Conservation (phyloP, 2,888 invertebrate species). For the Pterobdella sp. region DNA sequence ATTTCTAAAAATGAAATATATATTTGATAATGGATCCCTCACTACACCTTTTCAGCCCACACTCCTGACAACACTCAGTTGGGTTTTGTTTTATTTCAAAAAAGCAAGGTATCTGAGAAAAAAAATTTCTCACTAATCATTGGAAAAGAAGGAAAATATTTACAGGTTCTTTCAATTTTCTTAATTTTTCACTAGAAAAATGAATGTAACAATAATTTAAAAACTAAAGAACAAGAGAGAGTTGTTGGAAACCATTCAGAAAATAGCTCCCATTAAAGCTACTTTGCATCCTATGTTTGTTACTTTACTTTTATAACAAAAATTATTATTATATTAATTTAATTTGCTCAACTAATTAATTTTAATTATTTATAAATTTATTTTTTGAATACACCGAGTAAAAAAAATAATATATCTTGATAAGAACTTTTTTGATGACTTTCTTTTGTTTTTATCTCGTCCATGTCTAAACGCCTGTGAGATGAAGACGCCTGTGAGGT, state of each 20-base stretch:
- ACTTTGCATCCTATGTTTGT: constrained; percentile 11
- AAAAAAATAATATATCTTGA: no score
- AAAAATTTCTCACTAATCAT: constrained; percentile 34
- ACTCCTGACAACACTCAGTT: constrained; percentile 37
- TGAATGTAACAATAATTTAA: not conserved
- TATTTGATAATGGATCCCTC: no score
- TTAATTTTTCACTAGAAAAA: not conserved
- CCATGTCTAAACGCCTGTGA: no score
- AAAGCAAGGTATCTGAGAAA: constrained; percentile 15
- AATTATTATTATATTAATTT: no score
- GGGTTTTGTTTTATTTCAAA: constrained; percentile 33
- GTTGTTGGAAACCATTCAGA: not conserved
- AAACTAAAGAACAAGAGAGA: not conserved
- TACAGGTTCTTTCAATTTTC: constrained; percentile 28
- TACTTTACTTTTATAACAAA: not conserved
- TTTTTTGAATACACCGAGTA: no score
- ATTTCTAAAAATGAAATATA: no score
- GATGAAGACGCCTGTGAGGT: no score
- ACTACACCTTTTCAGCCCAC: constrained; percentile 30
- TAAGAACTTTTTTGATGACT: no score
- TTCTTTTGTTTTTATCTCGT: no score
- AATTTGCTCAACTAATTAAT: no score
- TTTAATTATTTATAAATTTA: no score
- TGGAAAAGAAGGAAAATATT: constrained; percentile 35
- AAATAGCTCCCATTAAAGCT: constrained; percentile 4